Percentiles rank a stretch among this genome's conserved stretches.
These are phyloP conservation scores for Candidula unifasciata DNA, from an alignment of 2,888 invertebrate genomes.

Conservation along the genomic window DNA sequence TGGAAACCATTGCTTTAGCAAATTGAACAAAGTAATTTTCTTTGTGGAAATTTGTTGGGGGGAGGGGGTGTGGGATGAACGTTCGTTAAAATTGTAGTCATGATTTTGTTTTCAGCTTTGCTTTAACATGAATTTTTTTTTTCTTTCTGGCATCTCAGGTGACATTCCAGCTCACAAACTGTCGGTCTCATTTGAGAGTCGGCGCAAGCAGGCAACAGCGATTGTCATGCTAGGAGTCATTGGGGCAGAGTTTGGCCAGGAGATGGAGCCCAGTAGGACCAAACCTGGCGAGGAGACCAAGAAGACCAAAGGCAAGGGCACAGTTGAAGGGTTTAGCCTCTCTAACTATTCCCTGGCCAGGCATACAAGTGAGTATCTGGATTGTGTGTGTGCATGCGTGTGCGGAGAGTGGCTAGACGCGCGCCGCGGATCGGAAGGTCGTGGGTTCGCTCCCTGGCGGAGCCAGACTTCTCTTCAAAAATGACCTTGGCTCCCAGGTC, in stretches of 20 bases:
- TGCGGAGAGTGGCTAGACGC: too few relatives aligned
- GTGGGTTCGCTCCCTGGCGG: too few relatives aligned
- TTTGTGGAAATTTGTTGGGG: background rate
- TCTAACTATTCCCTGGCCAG: slow-evolving; percentile 92
- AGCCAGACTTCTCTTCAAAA: too few relatives aligned
- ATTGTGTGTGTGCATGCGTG: background rate
- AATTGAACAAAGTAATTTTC: too few relatives aligned
- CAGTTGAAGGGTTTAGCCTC: slow-evolving; percentile 87
- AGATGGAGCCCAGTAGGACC: slow-evolving; percentile 83
- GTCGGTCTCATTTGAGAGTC: slow-evolving; percentile 73
- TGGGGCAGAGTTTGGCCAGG: slow-evolving; percentile 98
- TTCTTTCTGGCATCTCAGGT: slow-evolving; percentile 55
- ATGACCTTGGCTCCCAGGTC: too few relatives aligned
- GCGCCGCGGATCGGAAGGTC: too few relatives aligned
- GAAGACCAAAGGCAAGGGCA: slow-evolving; percentile 74
- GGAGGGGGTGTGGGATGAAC: too few relatives aligned
- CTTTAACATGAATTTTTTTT: background rate
- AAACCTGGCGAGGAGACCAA: slow-evolving; percentile 82
- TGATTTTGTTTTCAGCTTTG: background rate
- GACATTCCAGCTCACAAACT: slow-evolving; percentile 67
- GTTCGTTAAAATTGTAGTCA: background rate
- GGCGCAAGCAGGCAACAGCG: slow-evolving; percentile 95
- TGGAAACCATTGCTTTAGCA: too few relatives aligned
- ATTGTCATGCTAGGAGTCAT: slow-evolving; percentile 97
- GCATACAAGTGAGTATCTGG: slow-evolving; percentile 85